Evolutionary conservation across 2,888 invertebrate species (phyloP).

Genomic region (Erebia palarica): DNA sequence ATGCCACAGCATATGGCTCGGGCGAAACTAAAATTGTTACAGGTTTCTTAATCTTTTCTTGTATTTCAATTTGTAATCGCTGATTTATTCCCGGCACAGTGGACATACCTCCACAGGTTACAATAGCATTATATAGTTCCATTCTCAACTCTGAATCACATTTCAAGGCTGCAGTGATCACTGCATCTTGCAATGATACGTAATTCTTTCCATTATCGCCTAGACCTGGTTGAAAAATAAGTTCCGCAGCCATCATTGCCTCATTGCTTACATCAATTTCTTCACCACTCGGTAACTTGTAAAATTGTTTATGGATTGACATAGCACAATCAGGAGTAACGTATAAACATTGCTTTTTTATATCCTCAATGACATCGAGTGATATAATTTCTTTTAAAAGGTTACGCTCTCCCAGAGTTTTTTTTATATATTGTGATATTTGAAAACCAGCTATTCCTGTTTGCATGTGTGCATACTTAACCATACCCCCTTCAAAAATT

Average conservation of each 20-base stretch:
- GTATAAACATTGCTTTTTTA: slow-evolving; percentile 52
- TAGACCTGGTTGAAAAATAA: slow-evolving; percentile 59
- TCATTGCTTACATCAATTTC: slow-evolving; percentile 58
- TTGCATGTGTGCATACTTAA: slow-evolving; percentile 59
- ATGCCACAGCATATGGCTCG: slow-evolving; percentile 59
- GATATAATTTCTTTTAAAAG: slow-evolving; percentile 44
- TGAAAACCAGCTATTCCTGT: slow-evolving; percentile 56
- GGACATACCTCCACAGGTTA: slow-evolving; percentile 62
- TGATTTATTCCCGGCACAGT: slow-evolving; percentile 56
- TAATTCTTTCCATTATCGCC: slow-evolving; percentile 41
- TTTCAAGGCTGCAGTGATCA: slow-evolving; percentile 51
- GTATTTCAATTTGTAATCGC: slow-evolving; percentile 56
- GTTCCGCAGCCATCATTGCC: slow-evolving; percentile 56
- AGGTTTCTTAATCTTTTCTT: slow-evolving; percentile 42
- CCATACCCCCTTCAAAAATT: slow-evolving; percentile 63
- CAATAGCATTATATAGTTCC: slow-evolving; percentile 53
- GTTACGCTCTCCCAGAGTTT: slow-evolving; percentile 47
- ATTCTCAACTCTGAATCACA: slow-evolving; percentile 58
- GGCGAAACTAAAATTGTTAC: slow-evolving; percentile 51
- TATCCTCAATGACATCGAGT: slow-evolving; percentile 47
- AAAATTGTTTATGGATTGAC: slow-evolving; percentile 42
- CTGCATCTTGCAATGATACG: slow-evolving; percentile 54
- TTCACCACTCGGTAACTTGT: slow-evolving; percentile 53
- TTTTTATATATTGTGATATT: slow-evolving; percentile 50
- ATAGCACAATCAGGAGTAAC: slow-evolving; percentile 49